Evolutionary conservation across 1,140 invertebrate genomes (phyloP), one percentile per base, ranked within the genome.

Genomic region (Drosophila mojavensis): DNA sequence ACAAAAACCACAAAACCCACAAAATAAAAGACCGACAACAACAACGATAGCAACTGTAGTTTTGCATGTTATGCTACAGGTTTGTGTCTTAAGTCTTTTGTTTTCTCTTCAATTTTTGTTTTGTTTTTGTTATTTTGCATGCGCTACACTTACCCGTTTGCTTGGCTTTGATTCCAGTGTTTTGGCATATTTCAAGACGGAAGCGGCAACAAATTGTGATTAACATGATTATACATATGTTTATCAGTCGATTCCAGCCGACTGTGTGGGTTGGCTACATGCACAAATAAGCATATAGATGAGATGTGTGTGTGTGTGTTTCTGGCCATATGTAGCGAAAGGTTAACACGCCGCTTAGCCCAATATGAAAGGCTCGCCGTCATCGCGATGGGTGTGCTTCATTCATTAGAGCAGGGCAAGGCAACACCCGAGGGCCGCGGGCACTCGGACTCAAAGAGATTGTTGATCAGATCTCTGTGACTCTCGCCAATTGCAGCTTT

Each of bases 361-460:
- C 26, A 55, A 67, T 47, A 48, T 74, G 71, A 69, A 75, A 75
- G 66, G 66, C 54, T 62, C 17, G 53, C 43, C 17, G 60, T 58
- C 33, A 51, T 13, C 71, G 58, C 66, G 56, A 36, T 74, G 58
- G 71, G 71, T 62, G 71, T 53, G 71, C 65, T 74, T 69, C 58
- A 63, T 63, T 74, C 65, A 69, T 74, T 74, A 74, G 65, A 58
- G 71, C 56, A 64, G 56, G 63, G 58, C 75, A 58, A 51, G 69
- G 39, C 62, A 55, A 39, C 28, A 36, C 10, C 28, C 39, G 36
- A 39, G 10, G 36, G 36, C 54, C 73, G 61, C 17, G 54, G 68
- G n/a, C 48, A 51, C n/a, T n/a, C 41, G 39, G n/a, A 15, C 13
- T 77, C 64, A 78, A 78, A 78, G 66, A 72, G 82, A 82, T 83